Evolutionary conservation across 2,797 vertebrate species (phyloP).

Genomic region (Spondyliosoma cantharus): DNA sequence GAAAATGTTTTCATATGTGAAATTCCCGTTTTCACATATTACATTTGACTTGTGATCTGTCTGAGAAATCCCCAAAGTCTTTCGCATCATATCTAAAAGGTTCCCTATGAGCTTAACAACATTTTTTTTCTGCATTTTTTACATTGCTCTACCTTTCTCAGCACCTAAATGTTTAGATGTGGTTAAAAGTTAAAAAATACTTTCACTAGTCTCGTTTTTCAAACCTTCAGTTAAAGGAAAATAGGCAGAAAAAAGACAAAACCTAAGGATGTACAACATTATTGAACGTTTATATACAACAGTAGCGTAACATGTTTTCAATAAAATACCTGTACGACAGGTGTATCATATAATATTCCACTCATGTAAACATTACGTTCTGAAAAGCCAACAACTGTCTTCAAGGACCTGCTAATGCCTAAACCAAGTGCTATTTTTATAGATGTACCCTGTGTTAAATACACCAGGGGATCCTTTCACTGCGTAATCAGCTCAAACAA

Average conservation of each 20-base stretch:
- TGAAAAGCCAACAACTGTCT: background rate
- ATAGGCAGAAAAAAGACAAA: too few relatives aligned
- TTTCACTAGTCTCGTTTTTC: too few relatives aligned
- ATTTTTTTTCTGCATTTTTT: background rate
- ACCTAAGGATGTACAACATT: too few relatives aligned
- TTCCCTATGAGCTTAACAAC: background rate
- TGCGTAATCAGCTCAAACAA: constrained; percentile 66
- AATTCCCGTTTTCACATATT: too few relatives aligned
- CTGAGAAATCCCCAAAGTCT: too few relatives aligned
- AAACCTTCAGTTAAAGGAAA: too few relatives aligned
- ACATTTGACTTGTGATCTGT: background rate
- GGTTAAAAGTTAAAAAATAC: background rate
- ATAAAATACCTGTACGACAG: background rate
- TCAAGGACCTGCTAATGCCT: constrained; percentile 24
- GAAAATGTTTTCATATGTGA: too few relatives aligned
- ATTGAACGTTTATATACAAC: background rate
- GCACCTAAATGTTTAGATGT: background rate
- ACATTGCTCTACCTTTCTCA: background rate
- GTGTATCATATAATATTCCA: background rate
- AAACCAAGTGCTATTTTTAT: constrained; percentile 15
- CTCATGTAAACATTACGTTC: background rate
- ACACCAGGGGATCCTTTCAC: constrained; percentile 51
- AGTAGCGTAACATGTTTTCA: background rate
- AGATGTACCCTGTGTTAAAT: constrained; percentile 18
- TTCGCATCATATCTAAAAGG: too few relatives aligned